Evolutionary conservation across 1,140 invertebrate species (phyloP).

Genomic region (Pseudachorutes palmiensis): DNA sequence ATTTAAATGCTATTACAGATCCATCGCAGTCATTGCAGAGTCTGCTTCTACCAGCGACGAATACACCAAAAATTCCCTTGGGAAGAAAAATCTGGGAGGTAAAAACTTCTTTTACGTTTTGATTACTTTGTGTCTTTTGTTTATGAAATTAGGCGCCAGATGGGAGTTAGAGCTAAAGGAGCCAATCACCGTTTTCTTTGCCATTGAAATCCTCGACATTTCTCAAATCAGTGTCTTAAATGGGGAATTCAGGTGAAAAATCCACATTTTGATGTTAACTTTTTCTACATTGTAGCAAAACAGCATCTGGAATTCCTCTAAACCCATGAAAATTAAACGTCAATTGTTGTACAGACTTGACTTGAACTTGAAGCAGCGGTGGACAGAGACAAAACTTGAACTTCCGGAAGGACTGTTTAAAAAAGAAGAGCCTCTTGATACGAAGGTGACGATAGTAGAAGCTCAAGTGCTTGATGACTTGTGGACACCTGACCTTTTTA

Average conservation of each 20-base stretch:
- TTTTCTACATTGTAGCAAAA: neutral
- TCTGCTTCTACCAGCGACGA: too few relatives aligned
- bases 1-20: too few relatives aligned
- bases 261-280: neutral
- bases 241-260: conserved; percentile 65
- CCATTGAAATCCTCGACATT: conserved; percentile 22
- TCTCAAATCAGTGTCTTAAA: conserved; percentile 61
- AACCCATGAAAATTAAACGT: conserved; percentile 1
- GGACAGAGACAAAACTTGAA: conserved; percentile 64
- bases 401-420: conserved; percentile 64
- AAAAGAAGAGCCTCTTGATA: conserved; percentile 48
- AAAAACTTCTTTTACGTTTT: too few relatives aligned
- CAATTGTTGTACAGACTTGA: conserved; percentile 54
- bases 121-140: neutral
- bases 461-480: conserved; percentile 69
- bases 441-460: conserved; percentile 65
- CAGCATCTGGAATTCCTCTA: neutral
- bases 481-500: conserved; percentile 79
- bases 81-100: too few relatives aligned
- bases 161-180: conserved; percentile 14
- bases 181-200: conserved; percentile 1
- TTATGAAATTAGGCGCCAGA: conserved; percentile 15
- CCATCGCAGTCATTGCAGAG: too few relatives aligned
- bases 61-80: too few relatives aligned
- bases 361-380: conserved; percentile 72